Percentiles rank a stretch among this genome's conserved stretches.
Evolutionary conservation across 2,888 invertebrate species (phyloP).

Genomic region (Cephus spinipes): DNA sequence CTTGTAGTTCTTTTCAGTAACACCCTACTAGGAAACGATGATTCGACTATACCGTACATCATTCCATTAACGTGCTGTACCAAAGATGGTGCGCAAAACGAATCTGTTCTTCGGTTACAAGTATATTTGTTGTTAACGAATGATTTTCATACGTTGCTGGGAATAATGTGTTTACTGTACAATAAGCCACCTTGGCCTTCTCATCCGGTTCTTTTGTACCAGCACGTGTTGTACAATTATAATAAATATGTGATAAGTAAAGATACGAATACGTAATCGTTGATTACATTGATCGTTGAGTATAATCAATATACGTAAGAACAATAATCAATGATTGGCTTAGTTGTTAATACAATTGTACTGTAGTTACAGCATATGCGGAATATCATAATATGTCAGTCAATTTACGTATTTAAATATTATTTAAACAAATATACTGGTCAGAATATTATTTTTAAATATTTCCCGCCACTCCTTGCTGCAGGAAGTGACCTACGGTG

Average conservation of each 20-base stretch:
- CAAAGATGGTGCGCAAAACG: not conserved
- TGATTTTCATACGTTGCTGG: not conserved
- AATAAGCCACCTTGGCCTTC: not conserved
- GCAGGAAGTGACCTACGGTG: not conserved
- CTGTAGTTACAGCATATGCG: not conserved
- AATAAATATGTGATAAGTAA: not conserved
- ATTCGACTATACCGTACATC: not conserved
- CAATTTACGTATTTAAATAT: not conserved
- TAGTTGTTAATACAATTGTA: not conserved
- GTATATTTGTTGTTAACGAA: not conserved
- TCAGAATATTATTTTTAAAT: not conserved
- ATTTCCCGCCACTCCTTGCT: not conserved
- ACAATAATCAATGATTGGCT: not conserved
- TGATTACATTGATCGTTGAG: not conserved
- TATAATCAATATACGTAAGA: not conserved
- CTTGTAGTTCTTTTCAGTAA: not conserved
- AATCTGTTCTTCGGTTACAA: not conserved
- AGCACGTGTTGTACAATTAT: not conserved
- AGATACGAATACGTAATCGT: not conserved
- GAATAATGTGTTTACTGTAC: not conserved
- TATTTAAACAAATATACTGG: no score
- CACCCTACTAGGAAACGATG: not conserved
- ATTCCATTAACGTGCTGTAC: not conserved
- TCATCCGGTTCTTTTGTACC: not conserved
- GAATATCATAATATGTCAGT: not conserved